These are phyloP conservation scores for Tragelaphus oryx DNA, from an alignment of 2,797 vertebrate genomes.

Conservation along the genomic window DNA sequence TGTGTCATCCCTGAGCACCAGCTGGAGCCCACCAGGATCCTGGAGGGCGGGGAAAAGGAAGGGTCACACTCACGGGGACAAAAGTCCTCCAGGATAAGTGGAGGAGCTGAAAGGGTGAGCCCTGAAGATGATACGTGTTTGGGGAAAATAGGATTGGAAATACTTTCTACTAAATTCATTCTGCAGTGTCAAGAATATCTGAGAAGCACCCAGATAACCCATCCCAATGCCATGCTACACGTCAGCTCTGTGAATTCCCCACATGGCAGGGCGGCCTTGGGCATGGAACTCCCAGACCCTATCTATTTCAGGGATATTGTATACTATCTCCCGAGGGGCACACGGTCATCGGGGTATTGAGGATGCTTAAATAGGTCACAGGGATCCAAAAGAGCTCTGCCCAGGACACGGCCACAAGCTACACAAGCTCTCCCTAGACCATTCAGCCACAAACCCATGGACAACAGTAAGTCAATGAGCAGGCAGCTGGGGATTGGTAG, in stretches of 20 bases:
- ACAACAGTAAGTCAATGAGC: fast-evolving
- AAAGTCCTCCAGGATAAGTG: background rate
- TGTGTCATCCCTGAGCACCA: background rate
- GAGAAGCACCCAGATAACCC: fast-evolving
- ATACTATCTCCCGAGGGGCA: background rate
- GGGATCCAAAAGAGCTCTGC: background rate
- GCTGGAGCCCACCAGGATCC: background rate
- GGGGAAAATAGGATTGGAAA: background rate
- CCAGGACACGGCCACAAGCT: background rate
- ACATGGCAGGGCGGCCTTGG: fast-evolving
- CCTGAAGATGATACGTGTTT: fast-evolving
- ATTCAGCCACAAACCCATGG: background rate
- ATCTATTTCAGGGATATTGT: background rate
- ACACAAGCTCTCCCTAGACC: background rate
- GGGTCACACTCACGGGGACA: background rate
- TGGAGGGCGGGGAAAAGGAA: background rate
- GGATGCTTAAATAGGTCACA: background rate
- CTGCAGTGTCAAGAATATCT: background rate
- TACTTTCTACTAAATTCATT: fast-evolving
- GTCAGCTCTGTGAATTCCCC: background rate
- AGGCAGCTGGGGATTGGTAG: no score
- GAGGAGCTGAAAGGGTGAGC: background rate
- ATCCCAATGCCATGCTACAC: fast-evolving
- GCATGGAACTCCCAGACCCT: background rate
- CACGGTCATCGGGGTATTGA: background rate